Conservation (phyloP, 2,113 vertebrate species). For the Bos taurus region DNA sequence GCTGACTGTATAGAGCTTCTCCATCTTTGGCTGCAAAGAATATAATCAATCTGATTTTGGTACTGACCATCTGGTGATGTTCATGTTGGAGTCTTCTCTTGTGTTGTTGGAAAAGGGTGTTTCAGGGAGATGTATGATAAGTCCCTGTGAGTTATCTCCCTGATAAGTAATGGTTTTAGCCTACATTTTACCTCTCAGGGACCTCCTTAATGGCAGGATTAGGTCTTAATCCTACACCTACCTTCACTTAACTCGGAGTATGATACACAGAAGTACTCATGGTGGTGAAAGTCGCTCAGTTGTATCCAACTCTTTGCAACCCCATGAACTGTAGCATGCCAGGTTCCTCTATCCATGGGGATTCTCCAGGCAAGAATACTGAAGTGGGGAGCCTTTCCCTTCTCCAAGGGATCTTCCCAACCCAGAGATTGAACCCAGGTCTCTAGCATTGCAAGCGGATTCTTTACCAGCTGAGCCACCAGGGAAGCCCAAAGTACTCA, state of each 20-base stretch:
- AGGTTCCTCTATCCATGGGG: not conserved
- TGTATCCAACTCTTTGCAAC: not conserved
- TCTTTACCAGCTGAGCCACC: not conserved
- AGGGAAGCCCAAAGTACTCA: not conserved
- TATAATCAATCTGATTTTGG: not conserved
- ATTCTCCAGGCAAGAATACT: not conserved
- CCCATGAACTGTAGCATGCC: not conserved
- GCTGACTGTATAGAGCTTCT: not conserved
- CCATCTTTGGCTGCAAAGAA: not conserved
- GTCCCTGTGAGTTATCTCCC: not conserved
- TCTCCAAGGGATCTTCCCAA: not conserved
- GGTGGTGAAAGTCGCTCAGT: not conserved
- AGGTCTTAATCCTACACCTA: not conserved
- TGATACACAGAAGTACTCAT: not conserved
- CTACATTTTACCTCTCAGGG: constrained; percentile 1
- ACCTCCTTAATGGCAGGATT: not conserved
- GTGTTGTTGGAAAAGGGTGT: not conserved
- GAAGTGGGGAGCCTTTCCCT: not conserved
- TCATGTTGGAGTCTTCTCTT: not conserved
- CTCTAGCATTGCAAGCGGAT: fast-evolving
- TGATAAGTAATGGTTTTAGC: not conserved
- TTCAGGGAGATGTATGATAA: not conserved
- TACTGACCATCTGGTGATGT: not conserved
- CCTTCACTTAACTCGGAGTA: not conserved
- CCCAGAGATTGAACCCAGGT: not conserved